Evolutionary conservation across 2,797 vertebrate genomes (phyloP).

Genomic region (Stomatorhinus walkeri): DNA sequence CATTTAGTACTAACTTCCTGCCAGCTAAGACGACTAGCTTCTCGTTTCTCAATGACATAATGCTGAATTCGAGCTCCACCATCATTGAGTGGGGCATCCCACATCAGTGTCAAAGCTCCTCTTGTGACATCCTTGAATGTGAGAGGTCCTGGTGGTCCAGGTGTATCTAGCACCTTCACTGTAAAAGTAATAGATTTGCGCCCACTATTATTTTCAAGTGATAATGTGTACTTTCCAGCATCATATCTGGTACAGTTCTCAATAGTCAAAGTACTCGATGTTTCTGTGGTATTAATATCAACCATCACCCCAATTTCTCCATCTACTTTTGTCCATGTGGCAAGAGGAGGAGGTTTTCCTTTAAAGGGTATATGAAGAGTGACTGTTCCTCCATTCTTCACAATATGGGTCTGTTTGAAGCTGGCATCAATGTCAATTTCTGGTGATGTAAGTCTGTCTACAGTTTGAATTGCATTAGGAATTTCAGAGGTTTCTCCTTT

Average conservation of each 20-base stretch:
- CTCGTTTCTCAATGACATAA: slow-evolving; percentile 87
- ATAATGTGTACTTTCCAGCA: slow-evolving; percentile 89
- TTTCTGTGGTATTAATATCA: slow-evolving; percentile 85
- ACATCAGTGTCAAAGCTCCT: slow-evolving; percentile 85
- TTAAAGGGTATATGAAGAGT: slow-evolving; percentile 78
- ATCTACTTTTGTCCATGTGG: slow-evolving; percentile 82
- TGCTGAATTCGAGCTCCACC: slow-evolving; percentile 88
- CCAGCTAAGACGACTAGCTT: slow-evolving; percentile 92
- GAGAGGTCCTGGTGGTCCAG: slow-evolving; percentile 87
- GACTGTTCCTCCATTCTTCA: slow-evolving; percentile 85
- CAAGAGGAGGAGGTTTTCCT: slow-evolving; percentile 86
- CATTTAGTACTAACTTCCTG: slow-evolving; percentile 82
- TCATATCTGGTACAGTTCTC: slow-evolving; percentile 92
- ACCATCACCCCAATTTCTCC: slow-evolving; percentile 80
- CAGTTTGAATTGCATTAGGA: slow-evolving; percentile 72
- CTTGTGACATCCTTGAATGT: slow-evolving; percentile 91
- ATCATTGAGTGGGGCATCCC: slow-evolving; percentile 89
- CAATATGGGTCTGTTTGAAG: slow-evolving; percentile 95
- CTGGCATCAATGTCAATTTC: slow-evolving; percentile 89
- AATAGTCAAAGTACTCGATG: slow-evolving; percentile 81
- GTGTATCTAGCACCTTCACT: slow-evolving; percentile 90
- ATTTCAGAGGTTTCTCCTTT: slow-evolving; percentile 82
- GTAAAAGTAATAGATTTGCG: slow-evolving; percentile 91
- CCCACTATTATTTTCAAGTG: slow-evolving; percentile 91
- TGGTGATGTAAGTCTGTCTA: slow-evolving; percentile 86